Evolutionary conservation across 2,113 vertebrate genomes (phyloP).

Genomic region (Notechis scutatus): DNA sequence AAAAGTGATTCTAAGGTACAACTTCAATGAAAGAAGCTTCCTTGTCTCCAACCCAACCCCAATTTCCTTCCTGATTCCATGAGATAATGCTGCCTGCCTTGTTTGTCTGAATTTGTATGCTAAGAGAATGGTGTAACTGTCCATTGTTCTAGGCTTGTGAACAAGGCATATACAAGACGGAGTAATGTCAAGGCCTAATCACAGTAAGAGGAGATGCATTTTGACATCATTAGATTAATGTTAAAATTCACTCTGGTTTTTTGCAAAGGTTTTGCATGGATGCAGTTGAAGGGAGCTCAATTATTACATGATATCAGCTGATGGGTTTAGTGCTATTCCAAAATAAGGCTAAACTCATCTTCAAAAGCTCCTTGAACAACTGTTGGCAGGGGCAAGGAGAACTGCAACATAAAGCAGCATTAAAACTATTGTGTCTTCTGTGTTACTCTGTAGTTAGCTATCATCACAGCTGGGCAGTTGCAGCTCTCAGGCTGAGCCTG

Average conservation of each 20-base stretch:
- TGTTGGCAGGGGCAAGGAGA: not conserved
- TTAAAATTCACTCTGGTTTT: not conserved
- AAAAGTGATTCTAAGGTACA: not conserved
- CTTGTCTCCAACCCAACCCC: not conserved
- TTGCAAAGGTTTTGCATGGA: not conserved
- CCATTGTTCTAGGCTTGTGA: not conserved
- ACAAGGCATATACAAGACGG: not conserved
- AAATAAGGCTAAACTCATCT: not conserved
- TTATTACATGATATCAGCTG: not conserved
- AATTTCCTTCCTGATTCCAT: not conserved
- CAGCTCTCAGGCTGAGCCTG: not conserved
- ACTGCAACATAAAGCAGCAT: not conserved
- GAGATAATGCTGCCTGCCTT: not conserved
- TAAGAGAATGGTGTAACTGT: not conserved
- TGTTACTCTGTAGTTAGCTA: not conserved
- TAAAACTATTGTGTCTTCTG: not conserved
- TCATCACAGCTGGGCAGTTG: not conserved
- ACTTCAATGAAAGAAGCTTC: not conserved
- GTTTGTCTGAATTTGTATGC: not conserved
- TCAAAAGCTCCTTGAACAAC: not conserved
- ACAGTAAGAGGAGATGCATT: not conserved
- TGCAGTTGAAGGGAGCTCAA: not conserved
- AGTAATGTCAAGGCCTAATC: not conserved
- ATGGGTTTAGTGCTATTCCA: not conserved
- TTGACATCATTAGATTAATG: not conserved